Evolutionary conservation across 2,113 vertebrate species (phyloP), one percentile per base, ranked within the genome.

Genomic region (Gnathonemus echidnorhynchus): DNA sequence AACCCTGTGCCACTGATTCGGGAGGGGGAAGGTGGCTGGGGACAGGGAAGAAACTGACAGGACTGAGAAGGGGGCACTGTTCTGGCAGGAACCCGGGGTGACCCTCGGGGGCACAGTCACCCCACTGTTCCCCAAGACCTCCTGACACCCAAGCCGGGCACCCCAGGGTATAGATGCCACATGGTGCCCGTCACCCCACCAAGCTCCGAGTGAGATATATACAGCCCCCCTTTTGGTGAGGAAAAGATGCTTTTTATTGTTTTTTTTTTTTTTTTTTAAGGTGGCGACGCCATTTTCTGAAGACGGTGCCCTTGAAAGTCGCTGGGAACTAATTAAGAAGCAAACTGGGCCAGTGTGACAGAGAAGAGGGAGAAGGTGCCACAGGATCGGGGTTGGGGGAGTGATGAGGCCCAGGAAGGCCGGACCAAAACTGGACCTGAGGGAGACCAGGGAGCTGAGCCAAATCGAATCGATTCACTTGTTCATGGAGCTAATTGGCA

Each of bases 81-180:
- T 94, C 94, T 90, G 92, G 95, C 94, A 95, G 96, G 96, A 95
- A 96, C 95, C 94, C 91, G 93, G 77, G 42, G 77, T n/a, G 13
- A 62, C 87, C 87, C 19, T 21, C 5, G 45, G 53, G 92, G 93
- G 62, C 46, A 96, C 95, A 95, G 95, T 92, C 91, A 89, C 91
- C 92, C 90, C 92, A 95, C 95, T 96, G 95, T 96, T 93, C 90
- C 90, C 39, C 80, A 42, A 10, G 39, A 83, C 49, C 70, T 17
- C 50, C 84, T 5, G 45, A 50, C 45, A 46, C 45, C 84, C 62
- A 66, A 66, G 62, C 10, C 62, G 9, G 62, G 56, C 21, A 62
- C 7, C 56, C 56, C 24, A 62, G 24, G 24, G n/a, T 66, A 11
- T 27, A 66, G 24, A 66, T n/a, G n/a, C n/a, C 62, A 66, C 62